A percentile compares a stretch with the other conserved stretches of the same genome.
phyloP scores from a whole-genome alignment of 1,140 invertebrate species.

The Hestina assimilis region DNA sequence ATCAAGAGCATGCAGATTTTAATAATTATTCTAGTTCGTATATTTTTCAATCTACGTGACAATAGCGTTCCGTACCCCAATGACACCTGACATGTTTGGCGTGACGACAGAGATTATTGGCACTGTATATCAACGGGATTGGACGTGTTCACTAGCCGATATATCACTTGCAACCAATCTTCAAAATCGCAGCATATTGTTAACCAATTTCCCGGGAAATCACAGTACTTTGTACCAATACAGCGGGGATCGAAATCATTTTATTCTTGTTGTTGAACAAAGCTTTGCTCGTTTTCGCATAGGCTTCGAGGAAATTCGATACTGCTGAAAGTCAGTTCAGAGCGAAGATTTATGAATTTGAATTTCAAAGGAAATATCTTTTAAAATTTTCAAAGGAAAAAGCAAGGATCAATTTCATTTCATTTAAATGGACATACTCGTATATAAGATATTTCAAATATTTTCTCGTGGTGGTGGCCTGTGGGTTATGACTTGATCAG shows the following conservation, averaged over 20 bases:
- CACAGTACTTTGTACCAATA: slow-evolving; percentile 20
- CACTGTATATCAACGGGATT: slow-evolving; percentile 60
- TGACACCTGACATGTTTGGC: slow-evolving; percentile 48
- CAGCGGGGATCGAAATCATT: not conserved
- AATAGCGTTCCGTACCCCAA: slow-evolving; percentile 31
- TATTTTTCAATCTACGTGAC: slow-evolving; percentile 33
- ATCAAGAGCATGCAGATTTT: not conserved
- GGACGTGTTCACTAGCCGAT: slow-evolving; percentile 47
- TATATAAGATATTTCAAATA: too few species aligned
- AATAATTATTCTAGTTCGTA: not conserved
- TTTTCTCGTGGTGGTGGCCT: too few species aligned
- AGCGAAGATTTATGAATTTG: not conserved
- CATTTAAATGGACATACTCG: too few species aligned
- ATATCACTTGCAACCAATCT: slow-evolving; percentile 27
- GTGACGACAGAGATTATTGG: slow-evolving; percentile 55
- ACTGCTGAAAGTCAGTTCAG: not conserved
- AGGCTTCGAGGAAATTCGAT: not conserved
- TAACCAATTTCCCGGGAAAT: slow-evolving; percentile 14
- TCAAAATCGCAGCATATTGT: slow-evolving; percentile 28
- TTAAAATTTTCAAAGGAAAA: too few species aligned
- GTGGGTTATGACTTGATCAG: too few species aligned
- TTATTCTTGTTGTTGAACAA: not conserved
- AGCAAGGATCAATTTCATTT: not conserved
- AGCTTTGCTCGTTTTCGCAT: not conserved
- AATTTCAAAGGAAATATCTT: not conserved